Percentiles rank a stretch among this genome's conserved stretches.
Conservation (phyloP, 2,797 vertebrate species). For the Miichthys miiuy region DNA sequence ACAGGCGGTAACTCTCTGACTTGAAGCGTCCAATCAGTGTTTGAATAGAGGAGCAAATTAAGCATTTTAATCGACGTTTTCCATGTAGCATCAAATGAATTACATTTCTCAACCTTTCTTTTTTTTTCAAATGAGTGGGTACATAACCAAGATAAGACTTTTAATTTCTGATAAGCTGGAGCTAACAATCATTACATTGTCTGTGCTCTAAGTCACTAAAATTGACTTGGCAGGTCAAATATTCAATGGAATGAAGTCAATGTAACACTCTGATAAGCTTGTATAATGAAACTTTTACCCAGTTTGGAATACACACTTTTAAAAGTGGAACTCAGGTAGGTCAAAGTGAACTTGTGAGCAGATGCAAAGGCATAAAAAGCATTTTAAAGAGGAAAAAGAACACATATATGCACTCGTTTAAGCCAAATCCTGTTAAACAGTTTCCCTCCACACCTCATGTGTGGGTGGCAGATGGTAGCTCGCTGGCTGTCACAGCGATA, state of each 20-base stretch:
- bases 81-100: constrained; percentile 63
- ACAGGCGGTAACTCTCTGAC: constrained; percentile 53
- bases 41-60: constrained; percentile 79
- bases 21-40: constrained; percentile 73
- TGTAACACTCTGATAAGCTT: constrained; percentile 39
- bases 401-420: constrained; percentile 34
- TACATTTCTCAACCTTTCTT: constrained; percentile 48
- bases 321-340: constrained; percentile 15
- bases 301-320: constrained; percentile 13
- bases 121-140: constrained; percentile 61
- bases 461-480: constrained; percentile 72
- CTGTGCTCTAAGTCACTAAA: constrained; percentile 56
- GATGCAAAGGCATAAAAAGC: neutral
- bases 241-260: constrained; percentile 42
- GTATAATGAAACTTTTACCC: constrained; percentile 53
- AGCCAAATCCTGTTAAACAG: constrained; percentile 49
- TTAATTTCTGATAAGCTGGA: constrained; percentile 76
- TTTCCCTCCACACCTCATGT: constrained; percentile 64
- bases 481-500: constrained; percentile 63
- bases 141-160: constrained; percentile 74
- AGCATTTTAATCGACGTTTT: constrained; percentile 69
- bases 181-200: constrained; percentile 66
- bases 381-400: constrained; percentile 4
- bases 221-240: constrained; percentile 68
- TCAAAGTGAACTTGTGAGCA: neutral